Percentiles rank a stretch among this genome's conserved stretches.
Conservation (phyloP, 2,888 invertebrate species). For the Hyles lineata region DNA sequence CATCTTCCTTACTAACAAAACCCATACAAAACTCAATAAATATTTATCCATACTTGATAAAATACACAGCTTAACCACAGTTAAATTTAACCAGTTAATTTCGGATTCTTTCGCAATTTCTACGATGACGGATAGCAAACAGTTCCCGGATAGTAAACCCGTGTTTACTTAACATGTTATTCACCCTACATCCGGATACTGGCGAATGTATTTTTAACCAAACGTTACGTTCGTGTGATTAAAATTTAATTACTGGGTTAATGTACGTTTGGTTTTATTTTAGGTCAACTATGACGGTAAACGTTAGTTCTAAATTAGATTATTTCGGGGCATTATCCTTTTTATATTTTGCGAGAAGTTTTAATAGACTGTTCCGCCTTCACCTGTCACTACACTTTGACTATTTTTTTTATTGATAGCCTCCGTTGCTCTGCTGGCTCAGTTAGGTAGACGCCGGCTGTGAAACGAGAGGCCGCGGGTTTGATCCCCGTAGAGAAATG, state of each 20-base stretch:
- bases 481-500: too few species aligned
- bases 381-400: too few species aligned
- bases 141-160: neutral
- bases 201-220: neutral
- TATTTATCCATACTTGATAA: neutral
- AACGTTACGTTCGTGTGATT: conserved; percentile 1
- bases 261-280: neutral
- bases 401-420: too few species aligned
- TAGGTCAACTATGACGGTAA: neutral
- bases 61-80: neutral
- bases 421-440: too few species aligned
- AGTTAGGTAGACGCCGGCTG: too few species aligned
- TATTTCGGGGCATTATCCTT: too few species aligned
- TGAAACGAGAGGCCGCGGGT: too few species aligned
- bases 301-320: too few species aligned
- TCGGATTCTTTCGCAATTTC: neutral
- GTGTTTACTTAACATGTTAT: neutral
- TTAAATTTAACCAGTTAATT: neutral
- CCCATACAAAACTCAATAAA: neutral
- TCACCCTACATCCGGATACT: neutral
- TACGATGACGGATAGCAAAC: neutral
- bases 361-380: too few species aligned
- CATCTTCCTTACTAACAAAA: too few species aligned
- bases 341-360: too few species aligned
- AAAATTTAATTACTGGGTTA: conserved; percentile 19